Evolutionary conservation across 2,113 vertebrate species (phyloP).

Genomic region (Octodon degus): DNA sequence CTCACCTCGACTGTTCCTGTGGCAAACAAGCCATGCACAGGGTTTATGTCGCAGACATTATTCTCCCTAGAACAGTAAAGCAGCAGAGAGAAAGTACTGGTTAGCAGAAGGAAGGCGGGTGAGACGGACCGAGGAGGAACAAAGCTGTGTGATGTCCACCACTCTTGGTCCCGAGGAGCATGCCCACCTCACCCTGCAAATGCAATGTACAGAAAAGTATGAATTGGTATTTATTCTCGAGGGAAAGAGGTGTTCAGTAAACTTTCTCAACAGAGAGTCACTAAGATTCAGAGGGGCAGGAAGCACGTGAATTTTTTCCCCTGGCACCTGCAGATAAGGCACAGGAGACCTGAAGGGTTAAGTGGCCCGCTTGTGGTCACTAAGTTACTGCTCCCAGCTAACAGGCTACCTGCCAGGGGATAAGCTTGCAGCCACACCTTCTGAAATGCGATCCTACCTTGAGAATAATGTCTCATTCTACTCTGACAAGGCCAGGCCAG

Average conservation of each 20-base stretch:
- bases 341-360: neutral
- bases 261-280: neutral
- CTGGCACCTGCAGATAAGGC: neutral
- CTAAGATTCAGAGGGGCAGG: too few relatives aligned
- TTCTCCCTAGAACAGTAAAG: conserved; percentile 89
- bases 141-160: neutral
- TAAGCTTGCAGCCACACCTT: neutral
- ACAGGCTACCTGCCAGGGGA: neutral
- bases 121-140: neutral
- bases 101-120: neutral
- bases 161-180: neutral
- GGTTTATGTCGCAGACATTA: conserved; percentile 96
- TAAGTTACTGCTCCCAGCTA: too few relatives aligned
- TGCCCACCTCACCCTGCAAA: neutral
- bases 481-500: neutral
- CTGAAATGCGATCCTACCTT: neutral
- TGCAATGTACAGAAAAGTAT: neutral
- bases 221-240: neutral
- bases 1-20: conserved; percentile 94
- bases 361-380: neutral
- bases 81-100: neutral
- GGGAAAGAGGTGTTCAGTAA: neutral
- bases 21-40: conserved; percentile 94
- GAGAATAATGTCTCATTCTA: neutral
- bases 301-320: neutral